Conservation (phyloP, 1,140 invertebrate genomes). For the Drosophila repleta region DNA sequence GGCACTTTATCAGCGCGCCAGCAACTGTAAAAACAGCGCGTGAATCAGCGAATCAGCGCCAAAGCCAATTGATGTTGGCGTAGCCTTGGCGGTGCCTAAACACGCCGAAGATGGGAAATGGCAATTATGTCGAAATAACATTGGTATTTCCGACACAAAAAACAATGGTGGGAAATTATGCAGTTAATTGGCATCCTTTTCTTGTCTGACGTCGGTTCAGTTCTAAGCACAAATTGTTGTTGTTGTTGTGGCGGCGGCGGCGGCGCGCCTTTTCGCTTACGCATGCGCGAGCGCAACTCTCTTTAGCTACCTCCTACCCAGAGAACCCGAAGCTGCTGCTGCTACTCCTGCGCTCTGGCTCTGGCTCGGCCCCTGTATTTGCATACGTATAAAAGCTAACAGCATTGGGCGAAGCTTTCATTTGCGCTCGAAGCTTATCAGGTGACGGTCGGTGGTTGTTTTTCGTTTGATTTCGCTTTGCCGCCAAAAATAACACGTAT, state of each 20-base stretch:
- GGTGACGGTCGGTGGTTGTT: constrained; percentile 59
- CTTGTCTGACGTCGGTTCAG: constrained; percentile 19
- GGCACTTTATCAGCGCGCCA: constrained; percentile 16
- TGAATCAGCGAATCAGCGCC: constrained; percentile 35
- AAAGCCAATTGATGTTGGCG: constrained; percentile 27
- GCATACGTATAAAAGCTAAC: constrained; percentile 70
- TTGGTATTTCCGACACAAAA: neutral
- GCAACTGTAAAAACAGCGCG: constrained; percentile 6
- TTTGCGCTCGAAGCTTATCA: constrained; percentile 64
- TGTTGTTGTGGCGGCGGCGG: constrained; percentile 6
- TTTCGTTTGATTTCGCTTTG: constrained; percentile 15
- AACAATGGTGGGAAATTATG: constrained; percentile 5
- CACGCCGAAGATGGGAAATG: neutral
- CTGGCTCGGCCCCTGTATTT: constrained; percentile 34
- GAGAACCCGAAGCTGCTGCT: constrained; percentile 29
- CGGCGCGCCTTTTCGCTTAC: constrained; percentile 45
- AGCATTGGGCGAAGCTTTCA: constrained; percentile 53
- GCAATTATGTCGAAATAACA: constrained; percentile 26
- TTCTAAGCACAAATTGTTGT: constrained; percentile 17
- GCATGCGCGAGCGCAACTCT: constrained; percentile 25
- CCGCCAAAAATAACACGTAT: constrained; percentile 65
- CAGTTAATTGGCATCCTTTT: constrained; percentile 34
- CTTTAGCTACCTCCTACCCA: constrained; percentile 8
- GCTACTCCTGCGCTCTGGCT: constrained; percentile 37
- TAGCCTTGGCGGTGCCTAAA: constrained; percentile 6